These are phyloP conservation scores for Agrotis clavis DNA, from an alignment of 2,888 invertebrate species.

Conservation along the genomic window DNA sequence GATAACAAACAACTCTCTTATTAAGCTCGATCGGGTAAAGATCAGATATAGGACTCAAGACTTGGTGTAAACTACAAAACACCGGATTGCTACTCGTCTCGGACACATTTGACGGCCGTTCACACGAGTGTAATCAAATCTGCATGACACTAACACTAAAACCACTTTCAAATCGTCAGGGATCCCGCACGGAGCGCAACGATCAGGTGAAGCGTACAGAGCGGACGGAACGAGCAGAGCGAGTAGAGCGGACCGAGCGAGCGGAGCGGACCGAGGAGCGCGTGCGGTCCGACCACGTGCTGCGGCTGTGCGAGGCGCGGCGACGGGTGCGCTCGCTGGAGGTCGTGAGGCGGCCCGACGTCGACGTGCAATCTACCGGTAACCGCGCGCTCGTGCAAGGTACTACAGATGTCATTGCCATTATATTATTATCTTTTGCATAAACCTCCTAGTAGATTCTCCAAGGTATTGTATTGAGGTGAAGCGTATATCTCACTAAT, in stretches of 20 bases:
- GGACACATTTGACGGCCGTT: too few relatives aligned
- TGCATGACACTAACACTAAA: not conserved
- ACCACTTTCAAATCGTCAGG: conserved; percentile 54
- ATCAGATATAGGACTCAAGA: too few relatives aligned
- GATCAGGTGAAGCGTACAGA: conserved; percentile 7
- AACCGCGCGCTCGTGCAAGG: conserved; percentile 78
- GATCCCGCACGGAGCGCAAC: conserved; percentile 69
- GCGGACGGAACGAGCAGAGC: conserved; percentile 13
- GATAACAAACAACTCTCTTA: too few relatives aligned
- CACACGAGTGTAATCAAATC: too few relatives aligned
- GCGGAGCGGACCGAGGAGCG: conserved; percentile 31
- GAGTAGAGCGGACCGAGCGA: conserved; percentile 21
- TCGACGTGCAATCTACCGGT: conserved; percentile 61
- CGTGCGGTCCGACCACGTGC: conserved; percentile 73
- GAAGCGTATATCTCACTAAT: too few relatives aligned
- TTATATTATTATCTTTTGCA: too few relatives aligned
- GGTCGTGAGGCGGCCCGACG: conserved; percentile 66
- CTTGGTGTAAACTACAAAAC: too few relatives aligned
- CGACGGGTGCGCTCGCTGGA: conserved; percentile 75
- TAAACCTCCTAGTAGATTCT: too few relatives aligned
- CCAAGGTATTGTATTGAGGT: too few relatives aligned
- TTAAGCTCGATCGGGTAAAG: too few relatives aligned
- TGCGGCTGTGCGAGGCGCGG: conserved; percentile 66
- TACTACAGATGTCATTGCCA: not conserved
- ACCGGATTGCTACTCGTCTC: too few relatives aligned